Evolutionary conservation across 2,113 vertebrate species (phyloP), one percentile per base, ranked within the genome.

Genomic region (Pedetes capensis): DNA sequence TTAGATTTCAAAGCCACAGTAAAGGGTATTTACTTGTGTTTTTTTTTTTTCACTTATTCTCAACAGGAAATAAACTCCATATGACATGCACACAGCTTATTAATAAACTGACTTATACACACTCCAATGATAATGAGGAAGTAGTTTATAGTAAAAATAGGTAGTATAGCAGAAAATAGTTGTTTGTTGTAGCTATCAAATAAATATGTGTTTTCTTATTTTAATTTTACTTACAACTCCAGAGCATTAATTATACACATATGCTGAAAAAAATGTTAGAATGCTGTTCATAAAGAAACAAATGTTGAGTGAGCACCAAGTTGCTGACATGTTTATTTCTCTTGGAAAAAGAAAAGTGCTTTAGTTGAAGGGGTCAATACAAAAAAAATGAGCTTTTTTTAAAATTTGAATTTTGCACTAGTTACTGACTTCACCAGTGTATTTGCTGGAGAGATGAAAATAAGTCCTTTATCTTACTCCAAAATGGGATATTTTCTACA

Each of bases 391-490:
- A 42, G 25, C 2, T 5, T 39, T 39, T 61, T 47, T 63, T 64
- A 57, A 55, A 53, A 66, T 39, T 85, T 69, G 18, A 61, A 27
- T 78, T 27, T 39, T 51, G 1, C 57, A 66, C 32, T 20, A 59
- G 14, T 34, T n/a, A n/a, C n/a, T n/a, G n/a, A n/a, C n/a, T n/a
- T n/a, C n/a, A n/a, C n/a, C n/a, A n/a, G 61, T 74, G 49, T 8
- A 53, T 39, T n/a, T 94, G 2, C 80, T 57, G 20, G 4, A 71
- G 27, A 18, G 0, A 0, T 53, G 0, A 93, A 69, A 9, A 11
- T 44, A 42, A 64, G 2, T 72, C 25, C n/a, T 63, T 27, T 63
- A 29, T 63, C 8, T 25, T 27, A 63, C 4, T 9, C 61, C 61
- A 4, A 63, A 29, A 64, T 39, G 20, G 3, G 27, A 1, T 66